Percentiles rank a stretch among this genome's conserved stretches.
phyloP scores from a whole-genome alignment of 2,888 invertebrate species.

The Chloroclystis v-ata region DNA sequence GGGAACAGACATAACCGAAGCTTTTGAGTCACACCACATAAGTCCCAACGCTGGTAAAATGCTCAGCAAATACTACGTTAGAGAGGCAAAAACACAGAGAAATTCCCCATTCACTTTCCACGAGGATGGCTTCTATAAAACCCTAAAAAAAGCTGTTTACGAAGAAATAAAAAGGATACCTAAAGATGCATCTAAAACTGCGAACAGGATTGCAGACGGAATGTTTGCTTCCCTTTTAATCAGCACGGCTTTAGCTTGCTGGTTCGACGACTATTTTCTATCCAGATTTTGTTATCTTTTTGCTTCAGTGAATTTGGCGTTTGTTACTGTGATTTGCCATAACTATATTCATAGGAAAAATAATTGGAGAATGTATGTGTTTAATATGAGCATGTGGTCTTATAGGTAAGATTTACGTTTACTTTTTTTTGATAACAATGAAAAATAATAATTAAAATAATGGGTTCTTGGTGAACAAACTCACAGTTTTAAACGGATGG shows the following conservation, averaged over 20 bases:
- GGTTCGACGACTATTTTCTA: slow-evolving; percentile 45
- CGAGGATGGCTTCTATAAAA: slow-evolving; percentile 85
- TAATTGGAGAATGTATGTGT: slow-evolving; percentile 88
- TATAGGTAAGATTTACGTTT: slow-evolving; percentile 74
- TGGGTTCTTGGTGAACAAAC: too few relatives aligned
- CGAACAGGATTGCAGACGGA: slow-evolving; percentile 55
- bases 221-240: slow-evolving; percentile 53
- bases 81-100: slow-evolving; percentile 80
- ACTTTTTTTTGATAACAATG: too few relatives aligned
- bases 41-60: slow-evolving; percentile 69
- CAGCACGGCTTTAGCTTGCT: slow-evolving; percentile 49
- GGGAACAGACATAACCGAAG: slow-evolving; percentile 85
- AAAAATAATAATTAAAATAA: too few relatives aligned
- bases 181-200: slow-evolving; percentile 33
- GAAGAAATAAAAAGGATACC: slow-evolving; percentile 76
- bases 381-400: slow-evolving; percentile 83
- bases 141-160: slow-evolving; percentile 79
- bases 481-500: too few relatives aligned
- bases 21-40: slow-evolving; percentile 86
- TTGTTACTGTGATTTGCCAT: slow-evolving; percentile 81
- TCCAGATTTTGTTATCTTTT: slow-evolving; percentile 42
- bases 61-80: slow-evolving; percentile 64
- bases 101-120: slow-evolving; percentile 86
- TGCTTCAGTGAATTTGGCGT: slow-evolving; percentile 74
- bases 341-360: slow-evolving; percentile 88